Evolutionary conservation across 2,113 vertebrate genomes (phyloP).

Genomic region (Protobothrops mucrosquamatus): DNA sequence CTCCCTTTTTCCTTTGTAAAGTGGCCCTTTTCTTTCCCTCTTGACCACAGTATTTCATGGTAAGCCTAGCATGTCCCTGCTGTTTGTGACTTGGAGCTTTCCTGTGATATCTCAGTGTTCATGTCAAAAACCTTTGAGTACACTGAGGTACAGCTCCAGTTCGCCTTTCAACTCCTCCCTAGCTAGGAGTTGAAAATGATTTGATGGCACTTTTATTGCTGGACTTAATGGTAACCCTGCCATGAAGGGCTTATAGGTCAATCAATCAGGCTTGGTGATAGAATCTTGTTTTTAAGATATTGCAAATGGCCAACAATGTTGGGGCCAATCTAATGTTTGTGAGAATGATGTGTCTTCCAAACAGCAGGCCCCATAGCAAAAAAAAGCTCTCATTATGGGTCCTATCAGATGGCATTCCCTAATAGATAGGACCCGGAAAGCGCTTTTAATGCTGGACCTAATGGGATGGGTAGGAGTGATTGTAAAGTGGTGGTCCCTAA

Average conservation of each 20-base stretch:
- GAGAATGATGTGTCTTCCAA: neutral
- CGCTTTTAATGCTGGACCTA: neutral
- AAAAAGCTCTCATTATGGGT: neutral
- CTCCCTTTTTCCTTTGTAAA: neutral
- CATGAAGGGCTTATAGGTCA: no score
- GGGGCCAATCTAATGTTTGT: neutral
- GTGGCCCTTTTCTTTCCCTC: neutral
- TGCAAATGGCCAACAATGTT: neutral
- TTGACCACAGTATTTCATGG: neutral
- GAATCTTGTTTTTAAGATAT: neutral
- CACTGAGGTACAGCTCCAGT: neutral
- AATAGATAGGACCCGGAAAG: neutral
- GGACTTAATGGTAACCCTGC: neutral
- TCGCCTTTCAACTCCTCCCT: neutral
- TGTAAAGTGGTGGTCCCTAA: neutral
- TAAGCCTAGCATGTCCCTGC: neutral
- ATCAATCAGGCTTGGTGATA: neutral
- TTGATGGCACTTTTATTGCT: neutral
- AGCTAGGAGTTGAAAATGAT: neutral
- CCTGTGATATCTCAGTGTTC: neutral
- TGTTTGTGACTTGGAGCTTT: neutral
- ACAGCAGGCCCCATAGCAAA: neutral
- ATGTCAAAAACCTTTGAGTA: neutral
- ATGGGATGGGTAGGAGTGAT: neutral
- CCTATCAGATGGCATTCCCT: neutral